These are phyloP conservation scores for Channa maculata DNA, from an alignment of 2,113 vertebrate species.

Conservation along the genomic window DNA sequence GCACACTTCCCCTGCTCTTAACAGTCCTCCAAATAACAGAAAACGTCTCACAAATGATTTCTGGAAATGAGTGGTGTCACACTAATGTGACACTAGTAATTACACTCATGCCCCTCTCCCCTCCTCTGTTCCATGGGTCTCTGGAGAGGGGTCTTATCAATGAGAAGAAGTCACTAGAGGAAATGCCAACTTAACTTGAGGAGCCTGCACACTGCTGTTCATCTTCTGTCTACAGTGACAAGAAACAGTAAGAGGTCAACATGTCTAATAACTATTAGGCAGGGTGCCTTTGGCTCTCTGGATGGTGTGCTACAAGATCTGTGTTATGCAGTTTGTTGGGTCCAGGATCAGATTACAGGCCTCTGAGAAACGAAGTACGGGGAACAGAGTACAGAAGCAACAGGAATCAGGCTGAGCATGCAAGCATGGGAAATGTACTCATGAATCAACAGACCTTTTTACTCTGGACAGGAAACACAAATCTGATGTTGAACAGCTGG, in stretches of 20 bases:
- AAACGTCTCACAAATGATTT: slow-evolving; percentile 76
- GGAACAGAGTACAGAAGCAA: slow-evolving; percentile 37
- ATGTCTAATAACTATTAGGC: slow-evolving; percentile 62
- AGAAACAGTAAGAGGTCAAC: slow-evolving; percentile 21
- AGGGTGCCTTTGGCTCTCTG: slow-evolving; percentile 57
- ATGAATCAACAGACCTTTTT: slow-evolving; percentile 62
- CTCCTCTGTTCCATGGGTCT: slow-evolving; percentile 22
- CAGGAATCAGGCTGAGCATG: slow-evolving; percentile 58
- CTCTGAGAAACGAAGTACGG: slow-evolving; percentile 31
- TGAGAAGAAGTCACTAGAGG: slow-evolving; percentile 81
- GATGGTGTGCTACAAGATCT: slow-evolving; percentile 53
- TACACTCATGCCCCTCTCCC: slow-evolving; percentile 44
- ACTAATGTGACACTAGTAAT: slow-evolving; percentile 67
- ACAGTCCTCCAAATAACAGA: slow-evolving; percentile 65
- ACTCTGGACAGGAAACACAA: slow-evolving; percentile 73
- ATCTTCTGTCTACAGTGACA: slow-evolving; percentile 59
- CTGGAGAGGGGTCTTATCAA: slow-evolving; percentile 78
- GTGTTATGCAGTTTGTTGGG: slow-evolving; percentile 20
- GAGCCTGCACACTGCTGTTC: slow-evolving; percentile 72
- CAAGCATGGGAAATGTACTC: slow-evolving; percentile 74
- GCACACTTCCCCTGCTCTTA: slow-evolving; percentile 33
- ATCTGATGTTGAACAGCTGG: slow-evolving; percentile 82
- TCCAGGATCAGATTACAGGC: slow-evolving; percentile 70
- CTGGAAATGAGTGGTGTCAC: slow-evolving; percentile 31
- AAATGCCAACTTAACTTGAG: slow-evolving; percentile 84